Base-by-base conservation (phyloP, 2,797 vertebrate genomes). In the Babyrousa celebensis region DNA sequence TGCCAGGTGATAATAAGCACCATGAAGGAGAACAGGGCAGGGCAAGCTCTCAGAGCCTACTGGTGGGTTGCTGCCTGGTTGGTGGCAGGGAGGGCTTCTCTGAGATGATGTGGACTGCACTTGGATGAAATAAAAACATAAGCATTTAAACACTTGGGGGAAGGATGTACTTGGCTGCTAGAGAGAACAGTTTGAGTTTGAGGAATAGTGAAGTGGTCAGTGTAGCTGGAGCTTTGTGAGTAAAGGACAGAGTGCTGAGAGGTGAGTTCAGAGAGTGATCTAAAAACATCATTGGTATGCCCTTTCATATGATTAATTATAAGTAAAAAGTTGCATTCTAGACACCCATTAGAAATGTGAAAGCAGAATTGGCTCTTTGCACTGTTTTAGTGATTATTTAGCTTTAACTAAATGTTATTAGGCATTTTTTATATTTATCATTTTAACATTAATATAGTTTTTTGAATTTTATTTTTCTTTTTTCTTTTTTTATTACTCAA, bases 321-420 rank as follows among this genome's bases (percentile, higher is more conserved):
- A 54, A 67, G 23, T 65, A 65, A 62, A 97, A 87, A 54, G n/a
- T 68, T 85, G 27, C 12, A 85, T 91, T 94, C 43, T 18, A 48
- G n/a, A 71, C 3, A 71, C 1, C 12, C 25, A 43, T 60, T 6
- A 75, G 70, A 89, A 94, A 52, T 23, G 14, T 1, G 25, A 85
- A 85, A 43, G 62, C 43, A 89, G 29, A 15, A 52, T 43, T 27
- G n/a, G 36, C 48, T 95, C 2, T 91, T 62, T n/a, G 20, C 0
- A 68, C 9, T 79, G 25, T 62, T 93, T 77, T 79, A 56, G 79
- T 3, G 52, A 6, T 72, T 89, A 40, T 91, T 91, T 27, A 36
- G 15, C 21, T 93, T 63, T 89, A 72, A 29, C 54, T 52, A 58
- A 15, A 32, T 78, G 56, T 78, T 63, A 16, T 56, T 56, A 56